phyloP scores from a whole-genome alignment of 2,888 invertebrate species.

The Calephelis perditalis region DNA sequence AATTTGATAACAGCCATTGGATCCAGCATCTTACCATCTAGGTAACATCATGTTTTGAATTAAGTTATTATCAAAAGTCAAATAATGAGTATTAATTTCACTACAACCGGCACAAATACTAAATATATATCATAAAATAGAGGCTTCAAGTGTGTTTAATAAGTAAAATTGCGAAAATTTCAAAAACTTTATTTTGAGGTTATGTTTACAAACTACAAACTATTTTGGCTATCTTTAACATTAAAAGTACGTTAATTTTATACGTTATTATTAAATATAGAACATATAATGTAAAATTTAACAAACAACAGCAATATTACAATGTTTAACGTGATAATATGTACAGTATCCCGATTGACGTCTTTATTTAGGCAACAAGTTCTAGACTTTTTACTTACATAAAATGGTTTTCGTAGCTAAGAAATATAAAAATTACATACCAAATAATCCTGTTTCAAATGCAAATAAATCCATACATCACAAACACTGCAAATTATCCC shows the following conservation, averaged over 20 bases:
- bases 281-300: neutral
- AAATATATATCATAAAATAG: neutral
- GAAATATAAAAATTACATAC: slow-evolving; percentile 41
- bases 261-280: neutral
- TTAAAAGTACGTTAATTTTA: neutral
- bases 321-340: neutral
- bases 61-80: neutral
- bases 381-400: slow-evolving; percentile 43
- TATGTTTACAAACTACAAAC: slow-evolving; percentile 64
- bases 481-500: slow-evolving; percentile 41
- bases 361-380: slow-evolving; percentile 9
- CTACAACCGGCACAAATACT: neutral
- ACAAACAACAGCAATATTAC: neutral
- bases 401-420: slow-evolving; percentile 20
- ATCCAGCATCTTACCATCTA: too few species aligned
- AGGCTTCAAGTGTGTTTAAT: neutral
- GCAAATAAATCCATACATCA: slow-evolving; percentile 38
- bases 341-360: slow-evolving; percentile 1
- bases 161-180: neutral
- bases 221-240: neutral
- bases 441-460: slow-evolving; percentile 37
- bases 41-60: neutral
- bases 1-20: too few species aligned
- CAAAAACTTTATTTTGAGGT: slow-evolving; percentile 48
- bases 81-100: neutral